phyloP scores from a whole-genome alignment of 2,888 invertebrate species.

The Stictocephala bisonia region DNA sequence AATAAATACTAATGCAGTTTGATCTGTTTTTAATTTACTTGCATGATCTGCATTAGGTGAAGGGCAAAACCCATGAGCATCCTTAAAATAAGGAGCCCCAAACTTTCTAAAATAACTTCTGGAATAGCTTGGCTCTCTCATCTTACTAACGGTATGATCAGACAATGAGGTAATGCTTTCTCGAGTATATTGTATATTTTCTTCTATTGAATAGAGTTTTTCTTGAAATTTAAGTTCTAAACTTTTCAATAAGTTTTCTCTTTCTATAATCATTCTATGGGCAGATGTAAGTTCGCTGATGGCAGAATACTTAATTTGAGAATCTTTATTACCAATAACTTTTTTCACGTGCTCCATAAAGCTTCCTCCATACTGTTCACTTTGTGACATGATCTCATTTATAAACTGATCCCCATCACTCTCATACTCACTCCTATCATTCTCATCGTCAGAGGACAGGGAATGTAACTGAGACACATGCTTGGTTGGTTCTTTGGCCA shows the following conservation, averaged over 20 bases:
- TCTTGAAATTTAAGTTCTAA: no score
- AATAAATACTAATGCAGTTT: background rate
- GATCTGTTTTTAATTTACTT: background rate
- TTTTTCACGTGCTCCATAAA: no score
- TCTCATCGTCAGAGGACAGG: background rate
- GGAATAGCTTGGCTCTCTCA: background rate
- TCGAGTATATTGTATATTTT: no score
- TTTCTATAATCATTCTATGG: no score
- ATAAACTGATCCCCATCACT: background rate
- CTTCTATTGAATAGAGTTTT: no score
- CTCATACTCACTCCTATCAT: background rate
- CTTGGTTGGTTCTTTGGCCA: background rate
- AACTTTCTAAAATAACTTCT: slow-evolving; percentile 17
- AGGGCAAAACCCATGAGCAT: background rate
- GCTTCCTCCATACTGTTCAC: no score
- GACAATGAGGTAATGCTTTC: no score
- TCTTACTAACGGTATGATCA: no score
- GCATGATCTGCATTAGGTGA: background rate
- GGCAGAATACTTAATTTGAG: no score
- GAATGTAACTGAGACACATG: background rate
- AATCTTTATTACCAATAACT: no score
- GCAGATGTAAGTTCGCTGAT: no score
- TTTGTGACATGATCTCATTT: background rate
- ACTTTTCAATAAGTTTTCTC: no score
- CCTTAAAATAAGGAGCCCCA: slow-evolving; percentile 17